Evolutionary conservation across 2,888 invertebrate genomes (phyloP).

Genomic region (Scotopteryx bipunctaria): DNA sequence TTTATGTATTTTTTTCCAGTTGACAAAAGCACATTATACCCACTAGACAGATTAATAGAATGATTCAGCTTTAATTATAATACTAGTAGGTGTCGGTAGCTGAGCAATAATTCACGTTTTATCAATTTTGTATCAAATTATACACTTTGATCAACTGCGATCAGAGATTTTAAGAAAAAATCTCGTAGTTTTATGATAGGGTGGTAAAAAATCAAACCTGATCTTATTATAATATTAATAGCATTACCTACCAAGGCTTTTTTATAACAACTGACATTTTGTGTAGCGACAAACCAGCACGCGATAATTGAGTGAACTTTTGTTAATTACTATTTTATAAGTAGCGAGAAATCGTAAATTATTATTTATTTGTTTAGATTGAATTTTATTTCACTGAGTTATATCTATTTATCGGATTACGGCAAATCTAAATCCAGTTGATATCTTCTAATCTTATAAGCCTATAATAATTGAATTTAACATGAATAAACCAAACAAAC

Average conservation of each 20-base stretch:
- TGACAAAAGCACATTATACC: too few relatives aligned
- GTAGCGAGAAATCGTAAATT: slow-evolving; percentile 30
- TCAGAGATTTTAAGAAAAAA: slow-evolving; percentile 1
- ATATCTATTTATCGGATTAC: background rate
- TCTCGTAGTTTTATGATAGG: slow-evolving; percentile 17
- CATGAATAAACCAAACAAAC: slow-evolving; percentile 17
- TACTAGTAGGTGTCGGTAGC: background rate
- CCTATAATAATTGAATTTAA: background rate
- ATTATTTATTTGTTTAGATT: slow-evolving; percentile 30
- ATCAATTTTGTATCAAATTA: slow-evolving; percentile 14
- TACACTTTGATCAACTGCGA: slow-evolving; percentile 14
- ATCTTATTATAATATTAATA: slow-evolving; percentile 28
- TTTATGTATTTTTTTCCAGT: too few relatives aligned
- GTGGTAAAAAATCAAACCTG: slow-evolving; percentile 31
- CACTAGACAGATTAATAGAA: background rate
- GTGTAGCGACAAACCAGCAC: slow-evolving; percentile 19
- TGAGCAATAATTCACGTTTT: slow-evolving; percentile 5
- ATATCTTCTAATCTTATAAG: background rate
- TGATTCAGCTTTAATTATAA: background rate
- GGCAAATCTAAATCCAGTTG: slow-evolving; percentile 3
- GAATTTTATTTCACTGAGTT: slow-evolving; percentile 5
- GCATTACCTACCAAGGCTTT: slow-evolving; percentile 20
- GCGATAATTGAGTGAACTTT: slow-evolving; percentile 35
- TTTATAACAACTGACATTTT: slow-evolving; percentile 32
- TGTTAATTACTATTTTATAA: slow-evolving; percentile 29